Base-by-base conservation (phyloP, 2,113 vertebrate species). In the Athene cunicularia region DNA sequence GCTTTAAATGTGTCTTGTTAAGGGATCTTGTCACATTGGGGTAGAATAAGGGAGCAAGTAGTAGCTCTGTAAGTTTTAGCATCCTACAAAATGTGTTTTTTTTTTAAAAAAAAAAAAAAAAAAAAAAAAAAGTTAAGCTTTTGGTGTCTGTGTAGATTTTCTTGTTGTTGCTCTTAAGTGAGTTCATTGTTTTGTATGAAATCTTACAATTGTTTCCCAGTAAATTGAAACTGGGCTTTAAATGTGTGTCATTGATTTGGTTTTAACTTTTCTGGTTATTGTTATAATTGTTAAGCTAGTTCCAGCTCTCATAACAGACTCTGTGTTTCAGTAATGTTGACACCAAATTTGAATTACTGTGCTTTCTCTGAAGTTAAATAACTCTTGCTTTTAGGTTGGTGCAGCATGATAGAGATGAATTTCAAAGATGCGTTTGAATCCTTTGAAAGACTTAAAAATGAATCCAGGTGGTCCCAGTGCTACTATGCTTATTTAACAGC, bases 331-430 rank as follows among this genome's bases (percentile, higher is more conserved):
- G 6, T 73, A 32, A 14, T 63, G 26, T 52, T 77, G 53, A 47
- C n/a, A 49, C 11, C 1, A 2, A 11, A 9, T 74, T 33, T 35
- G 73, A 56, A 18, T 72, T 33, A 2, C 5, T 80, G 17, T 80
- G 4, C 32, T 79, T 85, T 32, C 59, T 66, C 64, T 37, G 7
- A 22, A 53, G 13, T 68, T 86, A 47, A 93, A 49, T 58, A 47
- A 13, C 4, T 88, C 71, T 92, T 90, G 32, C 26, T 96, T 97
- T n/a, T 93, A 99, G 99, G 99, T 50, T 99, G 99, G 99, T 99
- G 99, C 94, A 99, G 99, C 98, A 99, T 99, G 99, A 99, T 99
- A 68, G 99, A 99, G 98, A 98, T 99, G 98, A 99, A 99, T 95
- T 99, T 99, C 96, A 99, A 99, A 95, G 99, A 99, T 18, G 99